These are phyloP conservation scores for Molanna angustata DNA, from an alignment of 2,888 invertebrate species.

Conservation along the genomic window DNA sequence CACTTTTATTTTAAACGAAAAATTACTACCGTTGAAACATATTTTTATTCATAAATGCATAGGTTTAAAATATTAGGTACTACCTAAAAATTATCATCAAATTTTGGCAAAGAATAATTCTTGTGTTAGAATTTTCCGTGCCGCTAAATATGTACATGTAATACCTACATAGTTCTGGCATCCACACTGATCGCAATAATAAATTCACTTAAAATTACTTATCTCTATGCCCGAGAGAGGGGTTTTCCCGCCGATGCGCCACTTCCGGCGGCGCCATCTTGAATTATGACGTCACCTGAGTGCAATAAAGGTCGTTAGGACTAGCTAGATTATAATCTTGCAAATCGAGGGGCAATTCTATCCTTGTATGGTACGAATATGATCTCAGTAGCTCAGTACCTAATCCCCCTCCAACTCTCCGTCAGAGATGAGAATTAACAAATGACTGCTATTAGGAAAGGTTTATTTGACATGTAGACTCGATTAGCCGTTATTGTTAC, in stretches of 20 bases:
- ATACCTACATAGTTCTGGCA: too few relatives aligned
- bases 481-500: not conserved
- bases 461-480: not conserved
- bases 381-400: not conserved
- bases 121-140: too few relatives aligned
- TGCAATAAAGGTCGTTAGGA: constrained; percentile 25
- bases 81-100: too few relatives aligned
- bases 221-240: constrained; percentile 14
- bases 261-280: constrained; percentile 24
- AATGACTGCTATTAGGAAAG: constrained; percentile 2
- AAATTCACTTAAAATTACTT: constrained; percentile 23
- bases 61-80: too few relatives aligned
- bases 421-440: not conserved
- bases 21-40: too few relatives aligned
- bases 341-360: not conserved
- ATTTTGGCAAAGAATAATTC: too few relatives aligned
- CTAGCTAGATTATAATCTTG: constrained; percentile 16
- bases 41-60: too few relatives aligned
- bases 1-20: too few relatives aligned
- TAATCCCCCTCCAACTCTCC: not conserved
- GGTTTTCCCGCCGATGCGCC: constrained; percentile 13
- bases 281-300: constrained; percentile 24
- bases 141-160: too few relatives aligned
- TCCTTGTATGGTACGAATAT: constrained; percentile 12
- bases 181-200: constrained; percentile 1